Percentiles rank a stretch among this genome's conserved stretches.
Evolutionary conservation across 2,888 invertebrate genomes (phyloP).

Genomic region (Ormia ochracea): DNA sequence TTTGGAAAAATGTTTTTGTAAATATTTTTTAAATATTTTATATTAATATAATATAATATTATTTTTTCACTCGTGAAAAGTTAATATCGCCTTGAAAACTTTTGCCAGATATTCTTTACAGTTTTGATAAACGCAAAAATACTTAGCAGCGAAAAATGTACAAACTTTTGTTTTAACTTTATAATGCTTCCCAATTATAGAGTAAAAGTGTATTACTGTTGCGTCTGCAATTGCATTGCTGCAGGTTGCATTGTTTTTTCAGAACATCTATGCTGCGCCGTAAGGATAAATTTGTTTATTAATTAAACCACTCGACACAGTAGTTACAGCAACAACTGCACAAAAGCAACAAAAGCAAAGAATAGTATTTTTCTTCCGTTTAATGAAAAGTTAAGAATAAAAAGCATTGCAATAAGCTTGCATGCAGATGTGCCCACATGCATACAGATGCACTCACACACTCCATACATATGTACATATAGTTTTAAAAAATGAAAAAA

Average conservation of each 20-base stretch:
- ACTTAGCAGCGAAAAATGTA: not conserved
- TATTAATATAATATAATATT: too few species aligned
- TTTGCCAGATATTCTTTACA: too few species aligned
- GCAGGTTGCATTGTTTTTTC: not conserved
- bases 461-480: too few species aligned
- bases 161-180: not conserved
- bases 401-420: not conserved
- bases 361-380: not conserved
- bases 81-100: too few species aligned
- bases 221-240: not conserved
- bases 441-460: too few species aligned
- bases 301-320: slow-evolving; percentile 39
- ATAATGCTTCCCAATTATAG: not conserved
- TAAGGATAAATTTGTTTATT: slow-evolving; percentile 41
- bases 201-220: not conserved
- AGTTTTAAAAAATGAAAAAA: not conserved
- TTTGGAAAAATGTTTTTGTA: too few species aligned
- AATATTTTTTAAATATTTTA: too few species aligned
- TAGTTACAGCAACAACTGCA: not conserved
- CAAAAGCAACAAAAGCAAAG: not conserved
- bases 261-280: not conserved
- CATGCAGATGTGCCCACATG: too few species aligned
- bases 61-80: too few species aligned
- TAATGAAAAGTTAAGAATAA: slow-evolving; percentile 19
- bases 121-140: not conserved